These are phyloP conservation scores for Leptothorax acervorum DNA, from an alignment of 2,888 invertebrate species.

Conservation along the genomic window DNA sequence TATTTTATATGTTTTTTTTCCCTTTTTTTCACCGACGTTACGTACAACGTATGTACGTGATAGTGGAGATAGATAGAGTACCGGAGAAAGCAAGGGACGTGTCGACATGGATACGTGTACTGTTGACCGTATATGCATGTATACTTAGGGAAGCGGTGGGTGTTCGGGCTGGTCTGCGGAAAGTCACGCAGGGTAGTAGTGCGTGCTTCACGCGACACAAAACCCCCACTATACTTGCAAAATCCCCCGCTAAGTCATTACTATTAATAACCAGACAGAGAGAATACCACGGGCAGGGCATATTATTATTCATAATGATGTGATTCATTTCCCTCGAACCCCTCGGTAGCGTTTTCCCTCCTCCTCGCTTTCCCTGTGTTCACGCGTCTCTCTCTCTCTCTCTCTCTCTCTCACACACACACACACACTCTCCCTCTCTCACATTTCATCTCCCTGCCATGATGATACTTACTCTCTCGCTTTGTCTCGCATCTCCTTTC, in stretches of 20 bases:
- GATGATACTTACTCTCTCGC: constrained; percentile 57
- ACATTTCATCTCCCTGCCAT: constrained; percentile 52
- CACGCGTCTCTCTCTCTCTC: constrained; percentile 35
- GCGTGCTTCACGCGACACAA: constrained; percentile 82
- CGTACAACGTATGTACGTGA: constrained; percentile 47
- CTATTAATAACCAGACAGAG: constrained; percentile 81
- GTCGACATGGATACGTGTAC: constrained; percentile 44
- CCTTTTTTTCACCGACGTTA: constrained; percentile 36
- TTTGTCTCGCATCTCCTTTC: constrained; percentile 42
- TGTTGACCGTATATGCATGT: constrained; percentile 39
- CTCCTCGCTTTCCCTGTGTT: constrained; percentile 48
- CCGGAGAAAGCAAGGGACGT: constrained; percentile 49
- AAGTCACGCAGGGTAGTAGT: constrained; percentile 70
- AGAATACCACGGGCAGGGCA: constrained; percentile 73
- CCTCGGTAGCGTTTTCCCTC: constrained; percentile 58
- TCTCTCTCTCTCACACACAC: constrained; percentile 31
- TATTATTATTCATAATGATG: constrained; percentile 82
- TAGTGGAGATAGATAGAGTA: constrained; percentile 45
- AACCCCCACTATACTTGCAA: constrained; percentile 69
- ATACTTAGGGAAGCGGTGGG: constrained; percentile 58
- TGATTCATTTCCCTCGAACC: constrained; percentile 79
- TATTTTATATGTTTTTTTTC: constrained; percentile 70
- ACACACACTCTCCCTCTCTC: constrained; percentile 36
- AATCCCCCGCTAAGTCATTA: constrained; percentile 80
- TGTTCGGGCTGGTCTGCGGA: constrained; percentile 53